Base-by-base conservation (phyloP, 2,113 vertebrate species). In the Trogon melanurus region DNA sequence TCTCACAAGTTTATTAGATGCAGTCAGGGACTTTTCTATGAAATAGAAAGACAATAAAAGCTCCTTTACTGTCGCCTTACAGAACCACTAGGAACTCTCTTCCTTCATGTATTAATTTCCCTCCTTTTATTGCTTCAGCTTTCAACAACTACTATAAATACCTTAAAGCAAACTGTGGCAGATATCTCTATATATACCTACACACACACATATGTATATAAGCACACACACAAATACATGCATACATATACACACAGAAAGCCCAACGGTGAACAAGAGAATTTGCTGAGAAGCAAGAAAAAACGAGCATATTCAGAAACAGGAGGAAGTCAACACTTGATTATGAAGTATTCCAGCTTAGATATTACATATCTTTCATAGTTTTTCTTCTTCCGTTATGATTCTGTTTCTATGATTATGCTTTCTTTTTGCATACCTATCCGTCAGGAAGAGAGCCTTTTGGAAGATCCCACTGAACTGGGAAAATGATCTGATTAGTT, bases 1-100 rank as follows among this genome's bases (percentile, higher is more conserved):
- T 72, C 92, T 71, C 66, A 92, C 17, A 41, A 22, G 53, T 70
- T 95, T 93, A 86, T 92, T 88, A 81, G 81, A 90, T 95, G 50
- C 54, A 87, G 54, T 71, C 85, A 93, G 20, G 65, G 66, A 72
- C 45, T 93, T 89, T 81, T 82, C 84, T 93, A 48, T 78, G 81
- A 89, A 96, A 94, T 4, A 92, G 83, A 71, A 79, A 72, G 61
- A 66, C 53, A 94, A 25, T 78, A 72, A 9, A 61, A 79, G 56
- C 5, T 62, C n/a, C 41, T 89, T 95, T 89, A n/a, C 15, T 75
- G 41, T 78, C 83, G 38, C 38, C 45, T 95, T 78, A 26, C 29
- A 92, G 61, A 95, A 81, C 32, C 50, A 53, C 50, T 74, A 91
- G 47, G 34, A 88, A 54, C 58, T 72, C n/a, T 19, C 27, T 25